Percentiles rank a stretch among this genome's conserved stretches.
These are phyloP conservation scores for Bos taurus DNA, from an alignment of 2,113 vertebrate genomes.

Conservation along the genomic window DNA sequence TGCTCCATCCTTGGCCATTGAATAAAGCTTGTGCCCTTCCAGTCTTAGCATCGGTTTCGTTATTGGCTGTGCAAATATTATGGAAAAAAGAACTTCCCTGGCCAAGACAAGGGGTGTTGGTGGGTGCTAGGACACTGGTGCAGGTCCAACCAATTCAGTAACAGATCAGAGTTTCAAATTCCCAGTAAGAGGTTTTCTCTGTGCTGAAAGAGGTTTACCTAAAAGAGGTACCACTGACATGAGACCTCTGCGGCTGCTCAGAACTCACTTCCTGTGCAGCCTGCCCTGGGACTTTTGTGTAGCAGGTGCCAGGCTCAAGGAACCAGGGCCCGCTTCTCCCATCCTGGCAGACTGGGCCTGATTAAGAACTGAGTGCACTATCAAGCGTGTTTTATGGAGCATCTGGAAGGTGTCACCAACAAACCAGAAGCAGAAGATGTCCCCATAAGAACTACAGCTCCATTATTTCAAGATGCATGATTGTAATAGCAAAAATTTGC, in stretches of 20 bases:
- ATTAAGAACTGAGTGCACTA: constrained; percentile 93
- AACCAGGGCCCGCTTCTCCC: constrained; percentile 73
- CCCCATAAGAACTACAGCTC: constrained; percentile 94
- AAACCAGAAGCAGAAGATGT: constrained; percentile 93
- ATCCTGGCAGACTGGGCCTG: constrained; percentile 79
- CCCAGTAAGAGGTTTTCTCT: background rate
- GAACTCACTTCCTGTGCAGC: constrained; percentile 67
- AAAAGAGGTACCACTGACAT: background rate
- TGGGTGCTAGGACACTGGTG: background rate
- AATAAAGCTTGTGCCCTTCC: background rate
- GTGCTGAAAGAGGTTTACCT: background rate
- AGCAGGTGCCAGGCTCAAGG: constrained; percentile 67
- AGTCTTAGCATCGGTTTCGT: background rate
- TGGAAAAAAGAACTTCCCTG: background rate
- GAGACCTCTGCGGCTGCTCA: constrained; percentile 39
- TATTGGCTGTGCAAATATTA: background rate
- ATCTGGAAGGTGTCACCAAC: constrained; percentile 94
- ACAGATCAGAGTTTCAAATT: background rate
- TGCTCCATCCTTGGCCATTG: background rate
- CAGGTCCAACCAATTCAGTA: background rate
- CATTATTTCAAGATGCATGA: constrained; percentile 99
- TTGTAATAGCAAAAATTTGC: constrained; percentile 92
- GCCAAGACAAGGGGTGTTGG: background rate
- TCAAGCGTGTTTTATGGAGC: constrained; percentile 97
- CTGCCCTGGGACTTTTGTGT: constrained; percentile 80